Base-by-base conservation (phyloP, 2,797 vertebrate species). In the Lates japonicus region DNA sequence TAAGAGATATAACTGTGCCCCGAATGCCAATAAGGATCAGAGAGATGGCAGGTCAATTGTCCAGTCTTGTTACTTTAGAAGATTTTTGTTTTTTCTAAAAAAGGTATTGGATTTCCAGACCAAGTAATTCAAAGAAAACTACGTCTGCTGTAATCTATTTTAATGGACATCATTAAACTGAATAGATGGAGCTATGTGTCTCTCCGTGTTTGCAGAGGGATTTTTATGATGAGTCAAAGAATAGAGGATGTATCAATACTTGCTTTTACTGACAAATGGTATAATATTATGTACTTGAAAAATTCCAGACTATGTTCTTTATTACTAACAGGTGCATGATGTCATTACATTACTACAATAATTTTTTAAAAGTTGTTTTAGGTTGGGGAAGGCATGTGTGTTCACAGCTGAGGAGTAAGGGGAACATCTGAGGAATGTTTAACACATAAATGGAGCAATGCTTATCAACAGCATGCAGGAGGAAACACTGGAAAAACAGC, bases 91-190 rank as follows among this genome's bases (percentile, higher is more conserved):
- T 20, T 16, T 73, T 64, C 79, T 76, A 80, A 70, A 84, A 82
- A 81, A 42, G 29, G 54, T 72, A 84, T 86, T 89, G 76, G 70
- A 89, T 90, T 93, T 88, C 88, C 81, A 74, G 59, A 57, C 52
- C 33, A 74, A 82, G 79, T 79, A 62, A 81, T 86, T 85, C 64
- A 74, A 61, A 71, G 73, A 42, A 81, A 86, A 83, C 74, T 76
- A 35, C 44, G 71, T 76, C 85, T 75, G 74, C 37, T 82, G 75
- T 81, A 61, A 80, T 81, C 75, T 65, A 78, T 84, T 90, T 90
- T 80, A 91, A 87, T 84, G 62, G 82, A 63, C 20, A 44, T 79
- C 60, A 85, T 78, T 85, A 87, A 90, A 91, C 3, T 73, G 58
- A 77, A 84, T n/a, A 70, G 65, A 83, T 69, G 71, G 35, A 72